Base-by-base conservation (phyloP, 1,140 invertebrate species). In the Battus philenor region DNA sequence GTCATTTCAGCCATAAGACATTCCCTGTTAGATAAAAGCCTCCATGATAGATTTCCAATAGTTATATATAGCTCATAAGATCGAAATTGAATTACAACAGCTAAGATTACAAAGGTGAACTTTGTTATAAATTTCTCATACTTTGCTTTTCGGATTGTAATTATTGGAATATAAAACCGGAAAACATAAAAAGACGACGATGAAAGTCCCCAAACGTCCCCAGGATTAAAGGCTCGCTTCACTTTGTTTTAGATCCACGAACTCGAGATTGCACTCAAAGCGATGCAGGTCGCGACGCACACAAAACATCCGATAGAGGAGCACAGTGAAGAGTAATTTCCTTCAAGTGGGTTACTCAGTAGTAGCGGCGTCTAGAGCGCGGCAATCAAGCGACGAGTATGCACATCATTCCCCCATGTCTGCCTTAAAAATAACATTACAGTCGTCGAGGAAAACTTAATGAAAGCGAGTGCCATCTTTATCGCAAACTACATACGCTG, bases 271-370 rank as follows among this genome's bases (percentile, higher is more conserved):
- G 51, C 58, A 44, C 41, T 57, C 36, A 51, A 48, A 67, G 57
- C 62, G 66, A 69, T 66, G 61, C 66, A 67, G 59, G 59, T 68
- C 64, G 57, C 61, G 53, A 32, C 24, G 57, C 44, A 49, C 67
- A 76, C 72, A 78, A 79, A 79, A 81, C 74, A 76, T 61, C 63
- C 75, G 70, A 81, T 81, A 73, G 68, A 65, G 54, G 54, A 34
- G 36, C 54, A 59, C 55, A 59, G 54, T 62, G 62, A 55, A 69
- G 68, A 64, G 74, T 77, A 81, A 81, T 81, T 73, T 77, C 68
- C 57, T 50, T 62, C 70, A 66, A 77, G 74, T 77, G 66, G 60
- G 48, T 46, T 59, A 76, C 68, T 68, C 59, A 39, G 53, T 51
- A 49, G 43, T 8, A 27, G 8, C 24, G 24, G 24, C 62, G 53